Evolutionary conservation across 2,113 vertebrate genomes (phyloP), one percentile per base, ranked within the genome.

Genomic region (Microcebus lehilahytsara): DNA sequence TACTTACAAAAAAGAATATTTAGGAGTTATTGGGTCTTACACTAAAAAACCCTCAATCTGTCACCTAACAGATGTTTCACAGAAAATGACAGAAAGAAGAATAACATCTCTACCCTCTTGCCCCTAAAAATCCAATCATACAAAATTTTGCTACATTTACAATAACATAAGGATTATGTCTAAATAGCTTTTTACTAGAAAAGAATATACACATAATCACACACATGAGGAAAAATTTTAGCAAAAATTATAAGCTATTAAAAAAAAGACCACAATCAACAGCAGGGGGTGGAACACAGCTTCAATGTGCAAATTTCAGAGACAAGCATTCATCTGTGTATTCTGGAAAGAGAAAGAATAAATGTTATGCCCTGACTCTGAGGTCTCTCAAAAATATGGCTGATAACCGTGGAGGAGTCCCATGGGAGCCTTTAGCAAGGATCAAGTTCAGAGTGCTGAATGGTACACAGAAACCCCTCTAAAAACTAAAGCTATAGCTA

Each of bases 41-140:
- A 79, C 66, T 87, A 92, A 97, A 96, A 96, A 92, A 75, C 60
- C 77, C 67, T 90, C 95, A 96, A 81, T 88, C 95, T 96, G 78
- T 83, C 81, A 94, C 81, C 86, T 67, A 89, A 96, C 81, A 93
- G 80, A 93, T 86, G 81, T 80, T 96, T 81, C 80, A 91, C 53
- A 97, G 71, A 90, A 97, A 96, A 92, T 90, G 46, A 93, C 8
- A 96, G 51, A 90, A 79, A 97, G 64, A 89, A 93, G 40, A 97
- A 72, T 60, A 93, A 86, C 9, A 97, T 46, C 30, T 75, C 49
- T 67, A 78, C 72, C 10, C 37, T 49, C 34, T 84, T 85, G 30
- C n/a, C 91, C 64, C 66, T 37, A 88, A 91, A 96, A 78, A 75
- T 77, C 40, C 81, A 95, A 94, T 60, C 69, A 80, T 32, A 86